Evolutionary conservation across 2,113 vertebrate genomes (phyloP).

Genomic region (Clarias macrocephalus): DNA sequence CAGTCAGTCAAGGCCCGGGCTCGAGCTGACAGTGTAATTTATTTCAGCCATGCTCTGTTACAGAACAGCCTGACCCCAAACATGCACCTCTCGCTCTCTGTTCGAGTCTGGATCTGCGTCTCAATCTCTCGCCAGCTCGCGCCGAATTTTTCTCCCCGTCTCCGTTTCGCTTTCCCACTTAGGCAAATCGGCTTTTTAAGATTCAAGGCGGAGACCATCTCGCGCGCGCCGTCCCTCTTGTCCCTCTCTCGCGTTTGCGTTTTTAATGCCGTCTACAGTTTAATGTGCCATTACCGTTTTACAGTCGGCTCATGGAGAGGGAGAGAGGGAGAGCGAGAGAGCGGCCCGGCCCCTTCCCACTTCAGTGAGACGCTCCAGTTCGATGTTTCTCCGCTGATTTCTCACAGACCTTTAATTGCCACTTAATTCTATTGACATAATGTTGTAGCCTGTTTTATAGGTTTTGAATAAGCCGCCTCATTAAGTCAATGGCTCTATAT

Average conservation of each 20-base stretch:
- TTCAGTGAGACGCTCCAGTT: constrained; percentile 19
- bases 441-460: constrained; percentile 52
- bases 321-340: neutral
- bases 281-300: constrained; percentile 47
- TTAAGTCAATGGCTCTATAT: constrained; percentile 45
- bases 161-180: neutral
- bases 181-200: constrained; percentile 9
- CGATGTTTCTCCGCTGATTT: constrained; percentile 38
- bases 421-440: constrained; percentile 47
- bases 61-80: constrained; percentile 43
- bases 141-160: neutral
- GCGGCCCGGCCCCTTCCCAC: constrained; percentile 12
- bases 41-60: constrained; percentile 57
- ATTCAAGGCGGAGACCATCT: neutral
- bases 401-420: constrained; percentile 47
- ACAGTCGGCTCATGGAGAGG: constrained; percentile 33
- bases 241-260: constrained; percentile 28
- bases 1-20: constrained; percentile 53
- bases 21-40: constrained; percentile 57
- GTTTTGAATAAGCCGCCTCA: constrained; percentile 49
- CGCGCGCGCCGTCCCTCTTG: neutral
- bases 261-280: constrained; percentile 46
- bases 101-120: neutral
- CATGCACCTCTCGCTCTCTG: neutral
- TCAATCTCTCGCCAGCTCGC: constrained; percentile 20